Base-by-base conservation (phyloP, 2,113 vertebrate genomes). In the Lutjanus erythropterus region DNA sequence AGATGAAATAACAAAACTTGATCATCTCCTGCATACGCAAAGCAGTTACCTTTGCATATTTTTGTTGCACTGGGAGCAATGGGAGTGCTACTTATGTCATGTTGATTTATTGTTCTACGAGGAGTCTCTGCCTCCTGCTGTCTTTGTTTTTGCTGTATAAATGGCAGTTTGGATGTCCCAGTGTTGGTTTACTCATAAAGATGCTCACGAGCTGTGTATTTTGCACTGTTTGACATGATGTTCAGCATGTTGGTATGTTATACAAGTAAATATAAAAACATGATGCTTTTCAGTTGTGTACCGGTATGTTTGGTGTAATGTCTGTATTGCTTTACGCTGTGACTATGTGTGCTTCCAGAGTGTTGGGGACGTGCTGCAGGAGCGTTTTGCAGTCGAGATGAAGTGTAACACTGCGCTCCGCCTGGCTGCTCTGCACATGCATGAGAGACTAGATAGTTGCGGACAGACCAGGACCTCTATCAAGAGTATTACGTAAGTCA, bases 331-430 rank as follows among this genome's bases (percentile, higher is more conserved):
- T 59, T 79, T 55, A 27, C 25, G 16, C 46, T 84, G 47, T 47
- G 14, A 47, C 21, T 68, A 33, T 86, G 66, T 86, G 33, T 91
- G 79, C 84, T 75, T 78, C 10, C 89, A 99, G 98, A 99, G 98
- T 89, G 98, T 98, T 88, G 97, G 96, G 0, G 98, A 99, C 0
- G 98, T 99, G 69, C 96, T 99, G 58, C 97, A 96, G 91, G 98
- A 99, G 42, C 96, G 97, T 61, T 99, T 98, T 82, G 97, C 97
- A 0, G 95, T 98, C 27, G 98, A 99, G 71, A 99, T 99, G 98
- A 99, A 99, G 86, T 99, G 98, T 71, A 98, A 97, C 47, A 94
- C 97, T 10, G 98, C 98, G 0, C 91, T 99, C 21, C 95, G 97
- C 1, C 95, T 99, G 21, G 97, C 98, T 10, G 98, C 97, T 0